Percentiles rank a stretch among this genome's conserved stretches.
These are phyloP conservation scores for Monochamus saltuarius DNA, from an alignment of 1,140 invertebrate species.

Conservation along the genomic window DNA sequence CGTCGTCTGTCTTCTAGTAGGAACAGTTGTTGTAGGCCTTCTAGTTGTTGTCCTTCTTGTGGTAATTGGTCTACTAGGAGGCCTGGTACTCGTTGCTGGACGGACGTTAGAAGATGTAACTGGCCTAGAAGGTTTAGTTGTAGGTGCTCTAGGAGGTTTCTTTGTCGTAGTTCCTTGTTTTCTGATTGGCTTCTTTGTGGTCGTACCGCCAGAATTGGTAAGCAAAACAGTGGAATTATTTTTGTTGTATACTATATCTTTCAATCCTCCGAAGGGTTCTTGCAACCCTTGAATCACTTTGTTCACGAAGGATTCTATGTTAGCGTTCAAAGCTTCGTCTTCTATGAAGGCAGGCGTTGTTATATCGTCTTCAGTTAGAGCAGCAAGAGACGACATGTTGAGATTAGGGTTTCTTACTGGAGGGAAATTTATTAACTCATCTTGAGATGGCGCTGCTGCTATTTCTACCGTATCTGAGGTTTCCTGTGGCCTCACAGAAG, in stretches of 20 bases:
- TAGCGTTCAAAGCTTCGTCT: slow-evolving; percentile 72
- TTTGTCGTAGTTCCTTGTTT: slow-evolving; percentile 46
- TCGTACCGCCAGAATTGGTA: slow-evolving; percentile 42
- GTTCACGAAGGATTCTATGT: slow-evolving; percentile 78
- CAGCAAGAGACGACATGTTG: slow-evolving; percentile 63
- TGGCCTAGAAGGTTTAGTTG: slow-evolving; percentile 35
- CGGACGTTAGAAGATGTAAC: slow-evolving; percentile 42
- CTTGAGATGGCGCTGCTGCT: slow-evolving; percentile 54
- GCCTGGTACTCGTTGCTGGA: slow-evolving; percentile 24
- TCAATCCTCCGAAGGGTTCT: slow-evolving; percentile 76
- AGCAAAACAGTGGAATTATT: slow-evolving; percentile 46
- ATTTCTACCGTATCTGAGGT: slow-evolving; percentile 30
- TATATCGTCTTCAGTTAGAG: slow-evolving; percentile 56
- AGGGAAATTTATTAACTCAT: slow-evolving; percentile 77
- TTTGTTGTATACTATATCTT: slow-evolving; percentile 65
- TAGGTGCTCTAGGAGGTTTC: slow-evolving; percentile 40
- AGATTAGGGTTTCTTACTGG: slow-evolving; percentile 80
- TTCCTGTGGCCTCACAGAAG: slow-evolving; percentile 38
- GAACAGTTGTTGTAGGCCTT: slow-evolving; percentile 46
- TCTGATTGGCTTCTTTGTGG: slow-evolving; percentile 54
- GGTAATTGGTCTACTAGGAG: slow-evolving; percentile 30
- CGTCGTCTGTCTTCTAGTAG: slow-evolving; percentile 51
- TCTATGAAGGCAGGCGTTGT: slow-evolving; percentile 72
- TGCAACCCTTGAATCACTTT: slow-evolving; percentile 80
- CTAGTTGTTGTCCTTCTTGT: slow-evolving; percentile 45